Evolutionary conservation across 2,113 vertebrate genomes (phyloP).

Genomic region (Uria lomvia): DNA sequence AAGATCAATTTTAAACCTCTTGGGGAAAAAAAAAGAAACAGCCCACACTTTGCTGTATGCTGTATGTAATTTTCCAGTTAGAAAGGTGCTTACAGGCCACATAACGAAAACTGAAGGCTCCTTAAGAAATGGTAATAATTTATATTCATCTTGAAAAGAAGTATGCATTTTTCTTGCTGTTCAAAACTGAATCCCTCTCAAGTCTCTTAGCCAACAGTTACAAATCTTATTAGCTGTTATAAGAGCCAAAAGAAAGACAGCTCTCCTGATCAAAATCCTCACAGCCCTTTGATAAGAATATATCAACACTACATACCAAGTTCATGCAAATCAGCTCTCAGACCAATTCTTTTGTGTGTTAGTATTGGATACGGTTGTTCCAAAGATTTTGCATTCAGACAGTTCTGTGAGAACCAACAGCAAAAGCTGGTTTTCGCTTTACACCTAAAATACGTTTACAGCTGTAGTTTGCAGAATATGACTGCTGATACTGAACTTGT

Average conservation of each 20-base stretch:
- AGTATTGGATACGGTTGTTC: background rate
- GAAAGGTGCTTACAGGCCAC: background rate
- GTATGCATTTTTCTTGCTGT: background rate
- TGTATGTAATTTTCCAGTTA: background rate
- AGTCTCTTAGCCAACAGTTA: background rate
- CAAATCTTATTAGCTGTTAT: background rate
- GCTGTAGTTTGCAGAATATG: background rate
- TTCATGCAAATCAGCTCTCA: background rate
- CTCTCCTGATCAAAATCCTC: background rate
- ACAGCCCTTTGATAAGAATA: background rate
- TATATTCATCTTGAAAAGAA: background rate
- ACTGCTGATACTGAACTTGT: background rate
- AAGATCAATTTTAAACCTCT: slow-evolving; percentile 42
- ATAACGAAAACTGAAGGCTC: background rate
- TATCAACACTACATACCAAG: background rate
- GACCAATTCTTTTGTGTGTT: background rate
- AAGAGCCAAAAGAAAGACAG: background rate
- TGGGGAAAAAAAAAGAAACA: background rate
- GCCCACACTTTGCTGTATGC: background rate
- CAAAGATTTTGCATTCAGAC: background rate
- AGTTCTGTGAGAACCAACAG: background rate
- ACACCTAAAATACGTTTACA: background rate
- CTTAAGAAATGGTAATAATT: background rate
- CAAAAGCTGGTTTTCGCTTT: background rate
- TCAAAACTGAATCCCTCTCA: background rate